A percentile compares a stretch with the other conserved stretches of the same genome.
Conservation (phyloP, 2,888 invertebrate species). For the Drosophila paramelanica region DNA sequence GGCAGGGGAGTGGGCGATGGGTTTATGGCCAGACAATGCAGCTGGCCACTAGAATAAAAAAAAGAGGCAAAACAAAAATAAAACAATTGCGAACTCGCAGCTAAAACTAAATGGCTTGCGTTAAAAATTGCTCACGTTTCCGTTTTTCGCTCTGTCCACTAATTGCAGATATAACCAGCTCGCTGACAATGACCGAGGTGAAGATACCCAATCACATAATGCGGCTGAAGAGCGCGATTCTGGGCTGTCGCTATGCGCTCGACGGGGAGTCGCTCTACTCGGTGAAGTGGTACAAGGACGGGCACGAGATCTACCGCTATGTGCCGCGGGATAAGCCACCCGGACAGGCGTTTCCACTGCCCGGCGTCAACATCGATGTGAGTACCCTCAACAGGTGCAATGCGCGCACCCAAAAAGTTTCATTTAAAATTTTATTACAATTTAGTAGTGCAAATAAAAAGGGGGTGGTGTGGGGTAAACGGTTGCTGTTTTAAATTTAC, state of each 20-base stretch:
- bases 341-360: constrained; percentile 91
- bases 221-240: constrained; percentile 90
- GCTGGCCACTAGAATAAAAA: constrained; percentile 1
- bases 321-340: constrained; percentile 93
- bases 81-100: constrained; percentile 12
- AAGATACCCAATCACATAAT: constrained; percentile 93
- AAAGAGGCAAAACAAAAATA: constrained; percentile 20
- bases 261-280: constrained; percentile 93
- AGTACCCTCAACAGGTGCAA: constrained; percentile 85
- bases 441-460: constrained; percentile 47
- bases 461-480: neutral
- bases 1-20: neutral
- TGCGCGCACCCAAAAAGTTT: constrained; percentile 53
- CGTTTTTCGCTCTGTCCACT: constrained; percentile 34
- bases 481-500: constrained; percentile 57
- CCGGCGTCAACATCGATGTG: constrained; percentile 94
- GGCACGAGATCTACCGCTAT: constrained; percentile 94
- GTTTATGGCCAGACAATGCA: constrained; percentile 30
- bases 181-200: constrained; percentile 91
- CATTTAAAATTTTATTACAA: constrained; percentile 78
- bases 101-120: constrained; percentile 53
- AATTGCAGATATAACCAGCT: constrained; percentile 86
- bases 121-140: constrained; percentile 47
- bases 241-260: constrained; percentile 93
- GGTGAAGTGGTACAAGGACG: constrained; percentile 97